Evolutionary conservation across 23 tunicate genomes (phyloP), one percentile per base, ranked within the genome.

Genomic region (Trididemnum nubilum): DNA sequence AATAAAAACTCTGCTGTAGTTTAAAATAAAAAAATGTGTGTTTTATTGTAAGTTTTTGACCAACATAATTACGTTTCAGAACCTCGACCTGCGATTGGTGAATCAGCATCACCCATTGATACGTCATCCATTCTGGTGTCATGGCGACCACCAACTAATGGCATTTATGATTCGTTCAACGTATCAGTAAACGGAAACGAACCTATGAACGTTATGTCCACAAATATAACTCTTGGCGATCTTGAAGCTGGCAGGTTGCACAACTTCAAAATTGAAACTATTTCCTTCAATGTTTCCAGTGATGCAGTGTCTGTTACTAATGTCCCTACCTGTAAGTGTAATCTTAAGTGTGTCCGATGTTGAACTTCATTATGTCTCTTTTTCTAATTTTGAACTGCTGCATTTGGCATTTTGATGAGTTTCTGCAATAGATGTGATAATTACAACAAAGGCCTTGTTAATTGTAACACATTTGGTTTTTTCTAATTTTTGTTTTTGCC

Each of bases 291-390:
- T 61, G 67, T 61, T 15, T 15, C 67, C 29, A 61, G 67, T 25
- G 26, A 22, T 21, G 29, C 5, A 21, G 5, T 5, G 29, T 4
- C 26, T 22, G 29, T n/a, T 4, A 26, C 15, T 12, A 61, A 61
- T n/a, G 29, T 61, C 5, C 67, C 67, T 4, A 61, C 67, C n/a
- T 61, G 67, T 61, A 61, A 61, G 67, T 61, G 15, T 44, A 44
- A n/a, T n/a, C n/a, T n/a, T n/a, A n/a, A n/a, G n/a, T n/a, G n/a
- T n/a, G n/a, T n/a, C n/a, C n/a, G n/a, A n/a, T n/a, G n/a, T n/a
- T n/a, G n/a, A n/a, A n/a, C n/a, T n/a, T n/a, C n/a, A n/a, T n/a
- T n/a, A n/a, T n/a, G n/a, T n/a, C n/a, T n/a, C n/a, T n/a, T n/a
- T n/a, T n/a, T n/a, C n/a, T n/a, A n/a, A n/a, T n/a, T n/a, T n/a